A percentile compares a stretch with the other conserved stretches of the same genome.
These are phyloP conservation scores for Drosophila subpulchrella DNA, from an alignment of 1,140 invertebrate species.

Conservation along the genomic window DNA sequence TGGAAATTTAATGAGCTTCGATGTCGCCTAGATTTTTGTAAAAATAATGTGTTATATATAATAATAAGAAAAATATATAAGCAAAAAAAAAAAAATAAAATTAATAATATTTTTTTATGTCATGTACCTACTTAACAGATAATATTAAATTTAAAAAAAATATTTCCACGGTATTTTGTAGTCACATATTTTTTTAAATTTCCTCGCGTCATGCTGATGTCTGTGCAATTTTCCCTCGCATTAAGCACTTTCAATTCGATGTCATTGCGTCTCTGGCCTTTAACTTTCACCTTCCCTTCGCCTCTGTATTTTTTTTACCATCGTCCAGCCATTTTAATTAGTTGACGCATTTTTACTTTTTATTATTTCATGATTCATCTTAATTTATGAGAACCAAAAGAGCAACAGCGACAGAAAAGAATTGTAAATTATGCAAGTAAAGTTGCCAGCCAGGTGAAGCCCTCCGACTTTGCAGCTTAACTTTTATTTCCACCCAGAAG, in stretches of 20 bases:
- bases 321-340: conserved; percentile 57
- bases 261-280: conserved; percentile 11
- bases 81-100: too few relatives aligned
- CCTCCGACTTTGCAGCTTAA: conserved; percentile 23
- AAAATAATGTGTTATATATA: background rate
- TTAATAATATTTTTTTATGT: too few relatives aligned
- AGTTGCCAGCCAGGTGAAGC: conserved; percentile 42
- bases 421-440: conserved; percentile 72
- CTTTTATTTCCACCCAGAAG: conserved; percentile 44
- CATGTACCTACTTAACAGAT: too few relatives aligned
- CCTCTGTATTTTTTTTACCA: background rate
- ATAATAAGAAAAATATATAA: background rate
- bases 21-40: background rate
- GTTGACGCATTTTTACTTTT: conserved; percentile 60
- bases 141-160: too few relatives aligned
- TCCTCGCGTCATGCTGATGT: conserved; percentile 24
- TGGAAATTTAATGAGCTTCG: conserved; percentile 29
- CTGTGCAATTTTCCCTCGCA: conserved; percentile 64
- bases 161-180: background rate
- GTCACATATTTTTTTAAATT: background rate
- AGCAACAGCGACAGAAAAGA: conserved; percentile 23
- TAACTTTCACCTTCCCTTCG: conserved; percentile 5
- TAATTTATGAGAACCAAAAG: conserved; percentile 52
- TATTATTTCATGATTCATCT: conserved; percentile 65
- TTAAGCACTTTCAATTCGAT: conserved; percentile 61